Conservation (phyloP, 2,113 vertebrate species). For the Cyprinodon tularosa region DNA sequence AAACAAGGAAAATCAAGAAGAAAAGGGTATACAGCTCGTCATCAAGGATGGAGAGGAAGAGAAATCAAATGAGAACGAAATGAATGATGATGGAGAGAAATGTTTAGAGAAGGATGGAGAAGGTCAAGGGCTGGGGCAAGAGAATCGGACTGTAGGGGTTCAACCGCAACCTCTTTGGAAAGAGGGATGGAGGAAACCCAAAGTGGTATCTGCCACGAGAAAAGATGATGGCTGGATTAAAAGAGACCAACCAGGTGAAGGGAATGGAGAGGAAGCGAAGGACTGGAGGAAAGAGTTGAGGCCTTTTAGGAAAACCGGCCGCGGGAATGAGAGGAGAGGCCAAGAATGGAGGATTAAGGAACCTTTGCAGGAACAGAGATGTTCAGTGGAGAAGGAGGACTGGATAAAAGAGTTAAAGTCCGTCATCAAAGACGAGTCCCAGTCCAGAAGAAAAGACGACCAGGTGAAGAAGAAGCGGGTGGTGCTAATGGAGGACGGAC, state of each 20-base stretch:
- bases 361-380: not conserved
- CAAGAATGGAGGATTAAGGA: slow-evolving; percentile 28
- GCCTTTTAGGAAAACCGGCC: slow-evolving; percentile 37
- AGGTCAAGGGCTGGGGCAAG: slow-evolving; percentile 44
- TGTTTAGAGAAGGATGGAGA: slow-evolving; percentile 25
- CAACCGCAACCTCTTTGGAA: slow-evolving; percentile 3
- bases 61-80: not conserved
- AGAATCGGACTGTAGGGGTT: slow-evolving; percentile 20
- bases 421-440: slow-evolving; percentile 46
- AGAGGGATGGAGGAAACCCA: slow-evolving; percentile 22
- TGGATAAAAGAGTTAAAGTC: slow-evolving; percentile 73
- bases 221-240: slow-evolving; percentile 66
- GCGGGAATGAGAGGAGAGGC: slow-evolving; percentile 13
- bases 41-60: not conserved
- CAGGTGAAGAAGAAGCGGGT: slow-evolving; percentile 67
- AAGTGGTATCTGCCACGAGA: slow-evolving; percentile 15
- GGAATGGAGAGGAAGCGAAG: slow-evolving; percentile 10
- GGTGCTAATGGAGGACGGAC: slow-evolving; percentile 65
- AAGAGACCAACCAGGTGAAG: slow-evolving; percentile 18
- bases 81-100: not conserved
- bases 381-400: slow-evolving; percentile 26
- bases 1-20: not conserved
- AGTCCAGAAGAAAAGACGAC: slow-evolving; percentile 48
- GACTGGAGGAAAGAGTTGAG: slow-evolving; percentile 58
- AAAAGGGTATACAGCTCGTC: not conserved